A percentile compares a stretch with the other conserved stretches of the same genome.
Conservation (phyloP, 1,140 invertebrate genomes). For the Pectinophora gossypiella region DNA sequence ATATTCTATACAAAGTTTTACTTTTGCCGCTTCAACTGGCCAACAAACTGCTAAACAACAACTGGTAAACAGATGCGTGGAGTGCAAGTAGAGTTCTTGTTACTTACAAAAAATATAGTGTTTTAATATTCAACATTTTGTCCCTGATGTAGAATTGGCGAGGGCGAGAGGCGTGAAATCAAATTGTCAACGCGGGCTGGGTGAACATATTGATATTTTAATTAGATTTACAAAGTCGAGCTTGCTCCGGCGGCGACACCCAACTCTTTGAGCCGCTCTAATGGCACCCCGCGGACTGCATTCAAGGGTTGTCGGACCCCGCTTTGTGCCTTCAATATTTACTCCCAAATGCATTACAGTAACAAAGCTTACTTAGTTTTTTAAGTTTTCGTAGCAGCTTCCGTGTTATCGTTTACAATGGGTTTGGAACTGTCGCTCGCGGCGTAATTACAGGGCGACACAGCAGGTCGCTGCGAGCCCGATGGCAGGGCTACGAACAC, state of each 20-base stretch:
- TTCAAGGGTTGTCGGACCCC: slow-evolving; percentile 65
- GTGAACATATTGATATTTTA: slow-evolving; percentile 74
- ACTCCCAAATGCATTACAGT: slow-evolving; percentile 71
- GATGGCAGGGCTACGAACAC: slow-evolving; percentile 43
- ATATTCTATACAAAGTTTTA: neutral
- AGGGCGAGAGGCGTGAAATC: slow-evolving; percentile 68
- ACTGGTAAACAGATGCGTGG: too few relatives aligned
- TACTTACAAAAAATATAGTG: too few relatives aligned
- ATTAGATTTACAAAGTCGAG: slow-evolving; percentile 74
- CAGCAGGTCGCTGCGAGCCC: slow-evolving; percentile 57
- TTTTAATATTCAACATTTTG: slow-evolving; percentile 12
- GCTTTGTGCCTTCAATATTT: slow-evolving; percentile 72
- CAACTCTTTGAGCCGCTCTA: slow-evolving; percentile 70
- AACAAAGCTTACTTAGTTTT: slow-evolving; percentile 72
- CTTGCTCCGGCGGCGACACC: slow-evolving; percentile 49
- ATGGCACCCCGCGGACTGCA: slow-evolving; percentile 69
- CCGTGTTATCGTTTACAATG: slow-evolving; percentile 73
- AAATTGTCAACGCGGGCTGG: slow-evolving; percentile 64
- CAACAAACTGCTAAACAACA: too few relatives aligned
- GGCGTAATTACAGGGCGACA: slow-evolving; percentile 66
- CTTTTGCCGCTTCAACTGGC: too few relatives aligned
- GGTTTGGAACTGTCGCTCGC: slow-evolving; percentile 62
- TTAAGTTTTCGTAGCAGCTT: slow-evolving; percentile 68
- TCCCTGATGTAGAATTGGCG: neutral
- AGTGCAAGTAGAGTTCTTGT: too few relatives aligned